Evolutionary conservation across 2,797 vertebrate species (phyloP), one percentile per base, ranked within the genome.

Genomic region (Chromobotia macracanthus): DNA sequence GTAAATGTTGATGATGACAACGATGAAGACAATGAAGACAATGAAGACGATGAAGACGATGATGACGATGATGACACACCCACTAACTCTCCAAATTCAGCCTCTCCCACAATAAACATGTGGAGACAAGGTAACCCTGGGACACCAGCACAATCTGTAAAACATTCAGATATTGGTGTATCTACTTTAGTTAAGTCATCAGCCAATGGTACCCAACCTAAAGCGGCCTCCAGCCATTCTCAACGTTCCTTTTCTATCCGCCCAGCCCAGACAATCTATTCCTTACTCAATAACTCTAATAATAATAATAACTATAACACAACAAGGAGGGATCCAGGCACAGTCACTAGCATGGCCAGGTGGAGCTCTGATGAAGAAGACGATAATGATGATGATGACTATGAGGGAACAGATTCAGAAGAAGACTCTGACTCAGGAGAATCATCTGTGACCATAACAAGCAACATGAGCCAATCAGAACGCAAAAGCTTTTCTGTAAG

Each of bases 401-500:
- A 93, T 50, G 89, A 89, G 19, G 88, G 88, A 55, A 93, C 92
- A 3, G 90, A 93, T 77, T 91, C 82, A 75, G 93, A 89, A 38
- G 89, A 91, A 89, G 91, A 94, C 78, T 94, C 93, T 0, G 94
- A 95, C 75, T 94, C 93, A 0, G 92, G 89, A 38, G 93, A 92
- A 60, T 95, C 94, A 0, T 94, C 92, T 0, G 86, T 93, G 70
- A 95, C 94, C 65, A 84, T 93, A 80, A 94, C 92, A 61, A 94
- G 94, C 25, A 90, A 90, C 83, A 90, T 90, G 86, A 93, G 93
- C 88, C 92, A 89, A 72, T 88, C 89, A 0, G 91, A 93, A 70
- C 84, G 86, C 82, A 90, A 48, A 82, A 94, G 94, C 84, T 95
- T 94, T 84, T 90, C 88, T 31, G 76, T 95, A 79, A 94, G 92